Percentiles rank a stretch among this genome's conserved stretches.
Conservation (phyloP, 1,140 invertebrate genomes). For the Diorhabda sublineata region DNA sequence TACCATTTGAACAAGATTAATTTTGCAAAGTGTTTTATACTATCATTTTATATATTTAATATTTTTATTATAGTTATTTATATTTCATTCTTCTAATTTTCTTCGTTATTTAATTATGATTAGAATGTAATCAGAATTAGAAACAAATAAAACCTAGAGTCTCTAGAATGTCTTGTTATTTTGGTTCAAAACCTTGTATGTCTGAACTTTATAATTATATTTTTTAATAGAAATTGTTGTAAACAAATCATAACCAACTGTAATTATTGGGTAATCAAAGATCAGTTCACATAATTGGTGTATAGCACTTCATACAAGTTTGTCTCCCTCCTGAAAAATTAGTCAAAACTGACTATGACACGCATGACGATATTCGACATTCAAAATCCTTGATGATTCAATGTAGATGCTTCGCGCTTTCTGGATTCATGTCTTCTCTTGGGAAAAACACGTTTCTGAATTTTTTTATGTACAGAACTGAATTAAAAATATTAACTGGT, state of each 20-base stretch:
- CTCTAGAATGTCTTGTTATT: not conserved
- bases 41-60: slow-evolving; percentile 2
- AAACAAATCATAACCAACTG: not conserved
- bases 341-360: not conserved
- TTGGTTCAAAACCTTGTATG: slow-evolving; percentile 4
- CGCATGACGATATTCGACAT: not conserved
- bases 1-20: not conserved
- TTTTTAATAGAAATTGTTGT: slow-evolving; percentile 4
- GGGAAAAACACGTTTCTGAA: no score
- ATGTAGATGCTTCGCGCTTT: no score
- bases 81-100: not conserved
- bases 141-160: no score
- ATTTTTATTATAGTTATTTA: not conserved
- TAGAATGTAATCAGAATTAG: no score
- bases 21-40: not conserved
- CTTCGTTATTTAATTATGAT: no score
- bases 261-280: no score
- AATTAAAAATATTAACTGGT: no score
- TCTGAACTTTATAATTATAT: slow-evolving; percentile 1
- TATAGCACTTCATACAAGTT: not conserved
- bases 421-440: no score
- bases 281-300: not conserved
- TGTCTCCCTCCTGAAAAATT: not conserved
- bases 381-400: no score
- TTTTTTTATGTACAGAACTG: no score